Evolutionary conservation across 2,888 invertebrate genomes (phyloP).

Genomic region (Dryocosmus kuriphilus): DNA sequence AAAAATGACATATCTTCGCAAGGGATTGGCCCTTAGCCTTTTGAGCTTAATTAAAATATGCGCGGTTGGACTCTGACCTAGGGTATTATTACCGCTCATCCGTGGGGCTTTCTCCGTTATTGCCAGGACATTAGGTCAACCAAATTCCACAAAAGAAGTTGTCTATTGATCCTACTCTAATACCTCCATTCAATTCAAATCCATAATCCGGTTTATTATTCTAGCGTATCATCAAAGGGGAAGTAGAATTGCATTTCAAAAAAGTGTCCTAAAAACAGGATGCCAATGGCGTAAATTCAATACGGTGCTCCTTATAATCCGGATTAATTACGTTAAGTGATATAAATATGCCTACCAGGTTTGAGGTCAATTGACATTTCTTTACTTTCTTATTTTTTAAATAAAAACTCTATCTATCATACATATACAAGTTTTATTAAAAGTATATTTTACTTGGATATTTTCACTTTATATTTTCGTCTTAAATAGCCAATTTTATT

Average conservation of each 20-base stretch:
- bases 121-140: not conserved
- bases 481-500: not conserved
- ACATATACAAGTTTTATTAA: not conserved
- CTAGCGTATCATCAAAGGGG: too few relatives aligned
- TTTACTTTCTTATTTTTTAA: too few relatives aligned
- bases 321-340: too few relatives aligned
- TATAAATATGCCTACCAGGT: too few relatives aligned
- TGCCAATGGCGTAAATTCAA: not conserved
- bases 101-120: not conserved
- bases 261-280: too few relatives aligned
- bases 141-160: not conserved
- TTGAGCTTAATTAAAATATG: not conserved
- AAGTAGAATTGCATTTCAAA: too few relatives aligned
- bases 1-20: constrained; percentile 26
- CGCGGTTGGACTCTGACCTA: not conserved
- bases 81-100: not conserved
- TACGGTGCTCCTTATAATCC: not conserved
- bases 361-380: too few relatives aligned
- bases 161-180: not conserved
- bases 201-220: too few relatives aligned
- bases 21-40: constrained; percentile 7
- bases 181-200: not conserved
- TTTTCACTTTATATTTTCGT: not conserved
- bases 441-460: not conserved
- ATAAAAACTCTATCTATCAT: too few relatives aligned